phyloP scores from a whole-genome alignment of 2,797 vertebrate species.

The Gallinago nigripennis region DNA sequence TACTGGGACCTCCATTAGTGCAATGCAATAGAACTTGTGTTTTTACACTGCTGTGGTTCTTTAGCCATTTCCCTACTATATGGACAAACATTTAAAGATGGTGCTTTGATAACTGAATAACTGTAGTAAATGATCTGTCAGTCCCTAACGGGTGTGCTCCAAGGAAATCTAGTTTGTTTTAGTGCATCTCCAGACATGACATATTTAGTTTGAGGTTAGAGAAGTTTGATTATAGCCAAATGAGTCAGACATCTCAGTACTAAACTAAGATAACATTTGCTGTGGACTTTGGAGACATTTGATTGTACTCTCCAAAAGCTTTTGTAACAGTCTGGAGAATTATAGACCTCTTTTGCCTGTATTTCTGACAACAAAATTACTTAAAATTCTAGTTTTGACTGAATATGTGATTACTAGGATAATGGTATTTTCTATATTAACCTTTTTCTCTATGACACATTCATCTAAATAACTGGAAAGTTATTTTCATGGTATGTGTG shows the following conservation, averaged over 20 bases:
- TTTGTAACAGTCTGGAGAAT: background rate
- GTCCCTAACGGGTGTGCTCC: background rate
- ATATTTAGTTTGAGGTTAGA: background rate
- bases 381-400: slow-evolving; percentile 7
- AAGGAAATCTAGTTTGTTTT: background rate
- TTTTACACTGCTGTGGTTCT: background rate
- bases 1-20: background rate
- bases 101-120: background rate
- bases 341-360: background rate
- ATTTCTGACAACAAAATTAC: slow-evolving; percentile 29
- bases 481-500: background rate
- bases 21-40: background rate
- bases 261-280: background rate
- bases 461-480: background rate
- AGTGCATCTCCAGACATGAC: background rate
- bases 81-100: background rate
- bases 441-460: background rate
- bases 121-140: background rate
- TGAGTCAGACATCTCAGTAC: background rate
- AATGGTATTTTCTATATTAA: background rate
- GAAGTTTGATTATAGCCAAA: background rate
- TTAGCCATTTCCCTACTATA: background rate
- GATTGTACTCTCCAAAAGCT: background rate
- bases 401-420: background rate
- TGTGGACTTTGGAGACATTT: background rate